Evolutionary conservation across 2,113 vertebrate genomes (phyloP).

Genomic region (Piprites chloris): DNA sequence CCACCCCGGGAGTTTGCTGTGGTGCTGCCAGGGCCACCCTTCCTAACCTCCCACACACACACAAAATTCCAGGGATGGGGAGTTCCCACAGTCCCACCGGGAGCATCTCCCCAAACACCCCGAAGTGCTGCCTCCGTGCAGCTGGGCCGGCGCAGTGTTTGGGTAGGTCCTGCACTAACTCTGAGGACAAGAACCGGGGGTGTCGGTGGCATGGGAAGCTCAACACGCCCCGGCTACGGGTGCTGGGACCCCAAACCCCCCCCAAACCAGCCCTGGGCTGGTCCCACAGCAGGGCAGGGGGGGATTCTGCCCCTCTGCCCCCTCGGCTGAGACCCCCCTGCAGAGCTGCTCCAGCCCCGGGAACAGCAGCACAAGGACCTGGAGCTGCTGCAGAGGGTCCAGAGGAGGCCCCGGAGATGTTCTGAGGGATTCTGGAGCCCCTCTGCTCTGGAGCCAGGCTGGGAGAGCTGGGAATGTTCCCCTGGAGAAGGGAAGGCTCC

Average conservation of each 20-base stretch:
- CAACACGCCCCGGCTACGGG: rapidly evolving
- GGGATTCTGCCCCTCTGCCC: not conserved
- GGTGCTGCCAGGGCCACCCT: rapidly evolving
- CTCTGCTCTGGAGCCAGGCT: not conserved
- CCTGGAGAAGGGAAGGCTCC: not conserved
- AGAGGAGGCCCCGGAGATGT: not conserved
- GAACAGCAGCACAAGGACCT: rapidly evolving
- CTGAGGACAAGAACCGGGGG: not conserved
- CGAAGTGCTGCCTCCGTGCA: rapidly evolving
- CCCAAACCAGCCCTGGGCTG: not conserved
- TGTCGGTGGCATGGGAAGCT: not conserved
- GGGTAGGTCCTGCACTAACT: not conserved
- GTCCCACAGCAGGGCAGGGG: too few species aligned
- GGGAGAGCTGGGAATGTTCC: not conserved
- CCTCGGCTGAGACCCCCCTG: not conserved
- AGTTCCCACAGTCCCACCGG: rapidly evolving
- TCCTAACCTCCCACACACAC: too few species aligned
- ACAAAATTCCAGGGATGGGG: rapidly evolving
- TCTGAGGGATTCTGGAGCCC: not conserved
- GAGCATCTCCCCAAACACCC: not conserved
- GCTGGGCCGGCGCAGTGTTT: not conserved
- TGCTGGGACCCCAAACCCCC: not conserved
- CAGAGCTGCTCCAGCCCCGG: not conserved
- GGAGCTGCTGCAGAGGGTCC: not conserved
- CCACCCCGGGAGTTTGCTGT: not conserved